Conservation (phyloP, 2,888 invertebrate genomes). For the Hesperia comma region DNA sequence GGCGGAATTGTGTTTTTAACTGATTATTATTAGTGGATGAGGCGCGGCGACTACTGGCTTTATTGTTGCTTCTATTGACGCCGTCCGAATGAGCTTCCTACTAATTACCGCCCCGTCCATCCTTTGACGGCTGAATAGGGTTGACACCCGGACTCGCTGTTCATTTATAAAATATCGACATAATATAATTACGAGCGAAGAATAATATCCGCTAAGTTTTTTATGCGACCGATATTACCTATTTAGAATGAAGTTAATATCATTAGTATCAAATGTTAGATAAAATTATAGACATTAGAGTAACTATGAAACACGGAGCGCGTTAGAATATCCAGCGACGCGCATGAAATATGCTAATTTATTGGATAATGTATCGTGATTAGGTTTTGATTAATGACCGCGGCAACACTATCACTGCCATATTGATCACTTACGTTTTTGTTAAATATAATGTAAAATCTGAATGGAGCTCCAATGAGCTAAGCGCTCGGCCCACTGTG, state of each 20-base stretch:
- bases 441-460: slow-evolving; percentile 38
- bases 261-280: slow-evolving; percentile 36
- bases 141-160: slow-evolving; percentile 43
- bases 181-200: slow-evolving; percentile 13
- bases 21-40: slow-evolving; percentile 64
- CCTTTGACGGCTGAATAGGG: slow-evolving; percentile 56
- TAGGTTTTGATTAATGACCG: slow-evolving; percentile 38
- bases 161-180: slow-evolving; percentile 15
- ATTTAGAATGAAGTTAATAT: slow-evolving; percentile 33
- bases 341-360: slow-evolving; percentile 37
- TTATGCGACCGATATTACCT: slow-evolving; percentile 25
- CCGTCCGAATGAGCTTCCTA: slow-evolving; percentile 70
- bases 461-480: slow-evolving; percentile 34
- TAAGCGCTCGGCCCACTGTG: slow-evolving; percentile 29
- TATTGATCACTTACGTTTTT: slow-evolving; percentile 37
- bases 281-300: slow-evolving; percentile 37
- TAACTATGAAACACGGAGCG: slow-evolving; percentile 25
- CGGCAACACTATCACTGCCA: slow-evolving; percentile 36
- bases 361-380: slow-evolving; percentile 38
- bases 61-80: slow-evolving; percentile 71
- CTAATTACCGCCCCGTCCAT: slow-evolving; percentile 63
- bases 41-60: slow-evolving; percentile 64
- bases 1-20: slow-evolving; percentile 66
- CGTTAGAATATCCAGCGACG: slow-evolving; percentile 34
- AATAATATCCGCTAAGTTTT: slow-evolving; percentile 31